These are phyloP conservation scores for Aythya fuligula DNA, from an alignment of 2,797 vertebrate genomes.

Conservation along the genomic window DNA sequence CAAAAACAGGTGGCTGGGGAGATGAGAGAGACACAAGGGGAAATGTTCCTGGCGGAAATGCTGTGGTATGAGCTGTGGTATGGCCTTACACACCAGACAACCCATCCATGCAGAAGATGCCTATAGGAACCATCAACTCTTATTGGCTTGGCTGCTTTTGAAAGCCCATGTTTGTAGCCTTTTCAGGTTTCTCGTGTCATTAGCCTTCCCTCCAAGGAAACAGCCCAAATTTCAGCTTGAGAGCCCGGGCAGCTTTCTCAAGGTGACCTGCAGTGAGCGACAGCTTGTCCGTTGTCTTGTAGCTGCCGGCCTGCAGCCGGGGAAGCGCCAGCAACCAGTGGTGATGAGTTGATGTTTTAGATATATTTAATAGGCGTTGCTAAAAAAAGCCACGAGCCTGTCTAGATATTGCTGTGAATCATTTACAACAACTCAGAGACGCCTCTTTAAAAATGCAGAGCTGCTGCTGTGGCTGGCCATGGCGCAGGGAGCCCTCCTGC, in stretches of 20 bases:
- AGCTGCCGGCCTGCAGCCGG: neutral
- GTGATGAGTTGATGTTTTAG: neutral
- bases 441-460: neutral
- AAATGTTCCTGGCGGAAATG: too few species aligned
- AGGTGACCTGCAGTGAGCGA: neutral
- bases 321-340: neutral
- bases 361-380: neutral
- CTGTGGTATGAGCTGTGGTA: rapidly evolving
- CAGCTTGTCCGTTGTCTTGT: neutral
- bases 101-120: neutral
- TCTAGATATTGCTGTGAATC: neutral
- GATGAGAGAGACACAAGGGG: neutral
- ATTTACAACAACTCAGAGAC: neutral
- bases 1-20: neutral
- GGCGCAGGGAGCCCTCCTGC: neutral
- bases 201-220: neutral
- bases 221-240: neutral
- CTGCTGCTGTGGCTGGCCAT: neutral
- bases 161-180: neutral
- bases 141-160: neutral
- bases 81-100: neutral
- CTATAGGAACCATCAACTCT: neutral
- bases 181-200: neutral
- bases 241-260: neutral
- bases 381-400: neutral